Percentiles rank a stretch among this genome's conserved stretches.
Evolutionary conservation across 1,140 invertebrate genomes (phyloP).

Genomic region (Panagrolaimus sp.): DNA sequence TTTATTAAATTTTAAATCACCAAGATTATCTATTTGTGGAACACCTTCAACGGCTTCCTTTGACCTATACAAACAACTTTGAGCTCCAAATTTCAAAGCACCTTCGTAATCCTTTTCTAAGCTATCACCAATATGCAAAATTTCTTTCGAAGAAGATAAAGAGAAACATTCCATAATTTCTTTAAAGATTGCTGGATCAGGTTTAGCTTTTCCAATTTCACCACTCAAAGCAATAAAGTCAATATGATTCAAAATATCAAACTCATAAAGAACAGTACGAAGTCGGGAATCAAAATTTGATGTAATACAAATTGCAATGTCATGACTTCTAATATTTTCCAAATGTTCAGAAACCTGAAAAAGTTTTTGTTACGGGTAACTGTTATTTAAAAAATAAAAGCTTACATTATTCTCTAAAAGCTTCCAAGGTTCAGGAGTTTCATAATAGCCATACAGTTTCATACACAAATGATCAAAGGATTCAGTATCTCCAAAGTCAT

Average conservation of each 20-base stretch:
- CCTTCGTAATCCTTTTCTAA: slow-evolving; percentile 28
- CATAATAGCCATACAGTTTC: slow-evolving; percentile 26
- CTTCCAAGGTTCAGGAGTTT: slow-evolving; percentile 23
- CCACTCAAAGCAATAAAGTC: slow-evolving; percentile 27
- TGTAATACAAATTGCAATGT: slow-evolving; percentile 15
- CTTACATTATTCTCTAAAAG: slow-evolving; percentile 26
- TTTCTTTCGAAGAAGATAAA: background rate
- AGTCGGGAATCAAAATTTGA: slow-evolving; percentile 32
- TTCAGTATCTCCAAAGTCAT: background rate
- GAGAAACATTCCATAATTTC: slow-evolving; percentile 19
- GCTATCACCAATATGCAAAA: slow-evolving; percentile 27
- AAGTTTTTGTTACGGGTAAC: background rate
- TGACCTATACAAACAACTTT: slow-evolving; percentile 3
- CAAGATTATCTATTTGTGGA: slow-evolving; percentile 11
- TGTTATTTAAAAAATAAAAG: slow-evolving; percentile 15
- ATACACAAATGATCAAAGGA: slow-evolving; percentile 15
- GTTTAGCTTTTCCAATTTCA: slow-evolving; percentile 30
- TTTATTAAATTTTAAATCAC: slow-evolving; percentile 13
- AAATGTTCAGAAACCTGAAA: background rate
- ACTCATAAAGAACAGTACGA: slow-evolving; percentile 23
- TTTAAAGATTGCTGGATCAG: slow-evolving; percentile 24
- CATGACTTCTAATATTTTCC: slow-evolving; percentile 14
- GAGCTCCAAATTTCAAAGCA: slow-evolving; percentile 1
- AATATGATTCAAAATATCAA: slow-evolving; percentile 14
- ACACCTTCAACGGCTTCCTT: background rate